Evolutionary conservation across 2,888 invertebrate species (phyloP), one percentile per base, ranked within the genome.

Genomic region (Caenorhabditis parvicauda): DNA sequence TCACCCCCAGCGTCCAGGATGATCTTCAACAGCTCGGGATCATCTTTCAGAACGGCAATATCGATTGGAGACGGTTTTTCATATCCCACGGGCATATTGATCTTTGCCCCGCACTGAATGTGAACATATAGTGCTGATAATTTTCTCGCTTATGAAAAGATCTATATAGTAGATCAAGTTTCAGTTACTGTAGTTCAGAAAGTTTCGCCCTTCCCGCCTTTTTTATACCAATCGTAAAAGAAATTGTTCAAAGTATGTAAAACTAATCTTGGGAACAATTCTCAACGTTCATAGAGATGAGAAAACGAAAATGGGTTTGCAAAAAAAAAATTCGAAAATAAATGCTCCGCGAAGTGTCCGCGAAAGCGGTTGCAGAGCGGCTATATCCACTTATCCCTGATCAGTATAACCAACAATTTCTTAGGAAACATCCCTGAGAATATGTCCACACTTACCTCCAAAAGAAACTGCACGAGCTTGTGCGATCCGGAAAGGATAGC

Each of bases 41-140:
- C 77, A 59, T 82, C 84, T 44, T 76, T 79, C 21, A 91, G 82
- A 50, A 92, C 89, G 0, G 92, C 90, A 65, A 91, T 85, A 82
- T 92, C 91, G 41, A 93, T 83, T 0, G 91, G 89, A 49, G 89
- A 89, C 0, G 89, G 89, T 78, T 89, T 89, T 69, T 86, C 85
- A 75, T 87, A 87, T 27, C 86, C 86, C 21, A 58, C 58, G 25
- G 84, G 82, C 83, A 84, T 86, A 80, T 88, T 88, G 2, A 90
- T 86, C 27, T 85, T 85, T 0, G 91, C 91, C 0, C 91, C 91
- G 81, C 90, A 89, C 80, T 90, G 89, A 51, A 68, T 24, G 12
- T 32, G 9, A 32, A 32, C 9, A 12, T n/a, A 32, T 12, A 12
- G n/a, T 32, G 9, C n/a, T 12, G 35, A 32, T 12, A 32, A 32